A percentile compares a stretch with the other conserved stretches of the same genome.
phyloP scores from a whole-genome alignment of 1,140 invertebrate genomes.

The fruit fly (Drosophila melanogaster) region DNA sequence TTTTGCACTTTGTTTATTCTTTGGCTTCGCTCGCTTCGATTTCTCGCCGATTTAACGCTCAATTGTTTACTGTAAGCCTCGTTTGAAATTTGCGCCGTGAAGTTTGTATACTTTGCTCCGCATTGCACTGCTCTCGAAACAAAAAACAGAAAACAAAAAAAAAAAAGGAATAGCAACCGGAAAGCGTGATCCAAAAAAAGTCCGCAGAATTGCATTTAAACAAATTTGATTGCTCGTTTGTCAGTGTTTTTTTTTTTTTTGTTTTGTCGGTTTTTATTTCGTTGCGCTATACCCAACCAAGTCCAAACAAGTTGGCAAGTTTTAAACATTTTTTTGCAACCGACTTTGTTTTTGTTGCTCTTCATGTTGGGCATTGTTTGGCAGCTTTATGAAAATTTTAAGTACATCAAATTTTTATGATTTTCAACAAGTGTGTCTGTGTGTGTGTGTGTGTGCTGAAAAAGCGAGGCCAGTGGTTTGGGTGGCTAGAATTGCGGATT shows the following conservation, averaged over 20 bases:
- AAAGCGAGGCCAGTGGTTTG: neutral
- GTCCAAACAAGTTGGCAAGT: conserved; percentile 36
- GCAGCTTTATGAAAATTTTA: conserved; percentile 67
- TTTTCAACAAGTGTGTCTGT: conserved; percentile 56
- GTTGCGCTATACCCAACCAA: neutral
- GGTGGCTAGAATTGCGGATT: conserved; percentile 43
- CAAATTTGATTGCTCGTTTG: conserved; percentile 42
- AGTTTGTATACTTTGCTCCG: neutral
- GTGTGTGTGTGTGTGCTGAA: conserved; percentile 1
- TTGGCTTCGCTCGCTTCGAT: neutral
- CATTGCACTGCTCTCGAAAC: conserved; percentile 22
- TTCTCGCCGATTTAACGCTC: conserved; percentile 25
- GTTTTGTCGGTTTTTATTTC: neutral
- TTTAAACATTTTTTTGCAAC: conserved; percentile 19
- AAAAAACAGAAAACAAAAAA: too few relatives aligned
- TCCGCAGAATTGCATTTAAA: conserved; percentile 60
- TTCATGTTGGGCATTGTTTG: conserved; percentile 55
- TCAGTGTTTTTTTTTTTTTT: conserved; percentile 4
- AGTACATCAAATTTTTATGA: conserved; percentile 72
- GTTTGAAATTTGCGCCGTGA: neutral
- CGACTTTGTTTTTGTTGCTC: conserved; percentile 11
- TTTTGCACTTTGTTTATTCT: conserved; percentile 8
- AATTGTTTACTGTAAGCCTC: conserved; percentile 12
- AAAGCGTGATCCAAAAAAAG: neutral
- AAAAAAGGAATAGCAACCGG: neutral